Evolutionary conservation across 2,888 invertebrate species (phyloP).

Genomic region (Cosmia trapezina): DNA sequence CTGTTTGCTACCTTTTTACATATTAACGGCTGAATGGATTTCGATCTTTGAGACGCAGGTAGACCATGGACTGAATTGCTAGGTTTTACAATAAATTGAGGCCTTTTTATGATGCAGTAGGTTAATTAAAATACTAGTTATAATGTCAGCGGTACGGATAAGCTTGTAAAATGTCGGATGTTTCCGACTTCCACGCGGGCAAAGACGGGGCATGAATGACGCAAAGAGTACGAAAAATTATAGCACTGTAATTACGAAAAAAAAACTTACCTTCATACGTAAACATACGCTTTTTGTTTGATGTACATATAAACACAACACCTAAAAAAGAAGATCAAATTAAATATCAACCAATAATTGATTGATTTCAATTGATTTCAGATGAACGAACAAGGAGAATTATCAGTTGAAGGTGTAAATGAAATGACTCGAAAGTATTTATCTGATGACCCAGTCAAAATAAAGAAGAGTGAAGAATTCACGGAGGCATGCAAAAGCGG

Average conservation of each 20-base stretch:
- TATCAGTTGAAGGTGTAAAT: slow-evolving; percentile 79
- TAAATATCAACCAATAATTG: background rate
- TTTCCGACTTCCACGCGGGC: no score
- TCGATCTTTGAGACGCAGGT: no score
- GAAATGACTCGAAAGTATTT: slow-evolving; percentile 75
- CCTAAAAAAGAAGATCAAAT: background rate
- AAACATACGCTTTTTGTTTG: background rate
- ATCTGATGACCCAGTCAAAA: slow-evolving; percentile 73
- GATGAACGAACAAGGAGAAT: slow-evolving; percentile 83
- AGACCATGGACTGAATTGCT: background rate
- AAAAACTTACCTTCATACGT: background rate
- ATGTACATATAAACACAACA: background rate
- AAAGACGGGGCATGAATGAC: no score
- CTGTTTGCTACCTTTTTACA: no score
- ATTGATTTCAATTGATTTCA: slow-evolving; percentile 61
- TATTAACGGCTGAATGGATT: no score
- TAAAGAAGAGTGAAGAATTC: slow-evolving; percentile 78
- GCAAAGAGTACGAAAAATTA: background rate
- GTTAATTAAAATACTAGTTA: background rate
- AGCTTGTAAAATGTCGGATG: background rate
- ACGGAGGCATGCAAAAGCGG: slow-evolving; percentile 81
- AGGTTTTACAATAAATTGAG: no score
- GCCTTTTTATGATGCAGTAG: background rate
- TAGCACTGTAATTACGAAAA: background rate
- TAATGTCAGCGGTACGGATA: background rate